These are phyloP conservation scores for Gnathonemus longibarbis DNA, from an alignment of 2,113 vertebrate species.

Conservation along the genomic window DNA sequence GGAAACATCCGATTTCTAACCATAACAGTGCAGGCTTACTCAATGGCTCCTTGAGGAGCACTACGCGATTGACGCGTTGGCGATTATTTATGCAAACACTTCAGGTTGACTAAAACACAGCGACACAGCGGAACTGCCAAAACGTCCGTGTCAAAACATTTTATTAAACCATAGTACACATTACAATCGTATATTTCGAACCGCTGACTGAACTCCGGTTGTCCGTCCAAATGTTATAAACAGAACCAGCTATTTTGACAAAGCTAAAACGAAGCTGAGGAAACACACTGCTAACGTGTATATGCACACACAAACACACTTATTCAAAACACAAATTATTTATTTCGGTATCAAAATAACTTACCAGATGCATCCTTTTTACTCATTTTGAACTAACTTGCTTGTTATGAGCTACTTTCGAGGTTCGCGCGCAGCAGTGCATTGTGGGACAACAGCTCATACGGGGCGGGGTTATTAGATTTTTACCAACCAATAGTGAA, in stretches of 20 bases:
- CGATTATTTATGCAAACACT: not conserved
- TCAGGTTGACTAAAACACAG: not conserved
- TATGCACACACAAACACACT: not conserved
- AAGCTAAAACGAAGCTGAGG: not conserved
- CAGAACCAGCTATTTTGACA: not conserved
- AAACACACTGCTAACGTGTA: not conserved
- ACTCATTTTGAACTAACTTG: slow-evolving; percentile 27
- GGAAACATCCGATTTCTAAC: not conserved
- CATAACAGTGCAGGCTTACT: not conserved
- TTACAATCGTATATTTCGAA: not conserved
- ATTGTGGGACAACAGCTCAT: slow-evolving; percentile 20
- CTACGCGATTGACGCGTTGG: not conserved
- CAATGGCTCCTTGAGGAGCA: not conserved
- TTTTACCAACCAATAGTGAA: not conserved
- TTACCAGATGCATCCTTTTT: slow-evolving; percentile 34
- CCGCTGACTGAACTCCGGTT: not conserved
- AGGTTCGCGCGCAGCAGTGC: slow-evolving; percentile 32
- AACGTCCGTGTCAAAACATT: not conserved
- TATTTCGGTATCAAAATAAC: slow-evolving; percentile 1
- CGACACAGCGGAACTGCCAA: not conserved
- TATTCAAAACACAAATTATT: not conserved
- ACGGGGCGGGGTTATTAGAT: not conserved
- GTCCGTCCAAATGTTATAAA: not conserved
- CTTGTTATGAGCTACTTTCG: not conserved
- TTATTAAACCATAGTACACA: not conserved